A percentile compares a stretch with the other conserved stretches of the same genome.
Conservation (phyloP, 2,113 vertebrate genomes). For the Ctenomys sociabilis region DNA sequence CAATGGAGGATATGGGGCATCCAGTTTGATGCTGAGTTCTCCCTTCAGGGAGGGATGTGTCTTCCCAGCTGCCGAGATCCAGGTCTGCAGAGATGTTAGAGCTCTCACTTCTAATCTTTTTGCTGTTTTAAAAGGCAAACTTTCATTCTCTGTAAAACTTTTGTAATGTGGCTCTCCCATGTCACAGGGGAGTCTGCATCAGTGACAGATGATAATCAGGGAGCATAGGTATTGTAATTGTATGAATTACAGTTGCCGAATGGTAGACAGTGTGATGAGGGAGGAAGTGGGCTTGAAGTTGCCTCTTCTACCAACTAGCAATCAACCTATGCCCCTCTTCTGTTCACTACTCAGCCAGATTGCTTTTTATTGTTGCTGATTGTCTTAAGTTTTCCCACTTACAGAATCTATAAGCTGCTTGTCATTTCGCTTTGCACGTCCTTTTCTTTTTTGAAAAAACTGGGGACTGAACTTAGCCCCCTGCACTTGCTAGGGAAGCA, state of each 20-base stretch:
- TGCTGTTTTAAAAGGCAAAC: neutral
- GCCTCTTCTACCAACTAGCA: neutral
- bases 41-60: neutral
- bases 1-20: neutral
- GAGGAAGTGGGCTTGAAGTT: neutral
- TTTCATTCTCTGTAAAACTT: conserved; percentile 26
- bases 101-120: neutral
- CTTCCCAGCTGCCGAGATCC: neutral
- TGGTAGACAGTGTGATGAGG: neutral
- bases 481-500: too few relatives aligned
- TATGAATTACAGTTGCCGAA: neutral
- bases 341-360: neutral
- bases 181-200: neutral
- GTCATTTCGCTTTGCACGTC: neutral
- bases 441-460: neutral
- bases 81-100: neutral
- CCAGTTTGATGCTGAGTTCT: neutral
- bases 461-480: too few relatives aligned
- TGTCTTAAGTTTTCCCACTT: neutral
- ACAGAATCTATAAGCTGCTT: neutral
- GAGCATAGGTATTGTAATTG: neutral
- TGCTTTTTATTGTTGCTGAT: neutral
- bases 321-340: neutral
- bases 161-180: neutral
- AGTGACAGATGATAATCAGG: neutral